Evolutionary conservation across 2,888 invertebrate species (phyloP).

Genomic region (Papilio demoleus): DNA sequence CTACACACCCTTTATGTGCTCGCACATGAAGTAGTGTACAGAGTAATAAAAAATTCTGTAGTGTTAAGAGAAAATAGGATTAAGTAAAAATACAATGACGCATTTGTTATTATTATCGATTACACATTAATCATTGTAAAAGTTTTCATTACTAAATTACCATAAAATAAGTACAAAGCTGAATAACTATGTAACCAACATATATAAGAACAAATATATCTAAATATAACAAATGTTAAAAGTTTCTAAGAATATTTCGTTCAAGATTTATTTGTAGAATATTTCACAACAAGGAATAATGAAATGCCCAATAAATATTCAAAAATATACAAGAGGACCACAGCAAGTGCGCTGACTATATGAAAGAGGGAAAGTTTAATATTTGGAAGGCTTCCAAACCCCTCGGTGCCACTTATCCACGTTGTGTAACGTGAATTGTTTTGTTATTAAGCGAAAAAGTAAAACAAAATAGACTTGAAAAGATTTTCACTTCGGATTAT

Average conservation of each 20-base stretch:
- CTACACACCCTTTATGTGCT: no score
- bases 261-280: conserved; percentile 19
- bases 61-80: no score
- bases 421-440: conserved; percentile 35
- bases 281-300: conserved; percentile 14
- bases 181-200: no score
- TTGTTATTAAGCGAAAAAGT: conserved; percentile 32
- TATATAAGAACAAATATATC: neutral
- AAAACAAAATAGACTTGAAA: conserved; percentile 11
- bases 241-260: conserved; percentile 15
- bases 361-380: conserved; percentile 38
- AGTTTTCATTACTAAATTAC: no score
- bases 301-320: conserved; percentile 32
- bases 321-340: conserved; percentile 37
- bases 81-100: no score
- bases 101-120: no score
- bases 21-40: neutral
- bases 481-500: neutral
- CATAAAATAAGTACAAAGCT: no score
- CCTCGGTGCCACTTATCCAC: conserved; percentile 39
- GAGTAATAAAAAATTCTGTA: no score
- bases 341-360: conserved; percentile 26
- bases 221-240: neutral
- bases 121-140: no score
- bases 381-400: conserved; percentile 39